phyloP scores from a whole-genome alignment of 2,888 invertebrate genomes.

The Dicyrtoma fusca region DNA sequence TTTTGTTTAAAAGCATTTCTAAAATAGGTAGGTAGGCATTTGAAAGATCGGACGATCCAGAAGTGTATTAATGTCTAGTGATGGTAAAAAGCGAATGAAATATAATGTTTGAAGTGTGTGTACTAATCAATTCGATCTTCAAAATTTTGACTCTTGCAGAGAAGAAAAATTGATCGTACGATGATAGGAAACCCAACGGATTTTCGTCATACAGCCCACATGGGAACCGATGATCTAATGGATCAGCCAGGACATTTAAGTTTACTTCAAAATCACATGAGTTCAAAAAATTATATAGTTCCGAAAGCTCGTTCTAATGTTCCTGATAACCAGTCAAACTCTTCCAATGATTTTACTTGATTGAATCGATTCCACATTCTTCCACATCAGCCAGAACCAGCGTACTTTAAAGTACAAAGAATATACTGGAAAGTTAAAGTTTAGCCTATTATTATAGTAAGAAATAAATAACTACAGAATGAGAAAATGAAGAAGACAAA shows the following conservation, averaged over 20 bases:
- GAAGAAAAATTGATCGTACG: slow-evolving; percentile 68
- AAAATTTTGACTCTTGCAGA: slow-evolving; percentile 34
- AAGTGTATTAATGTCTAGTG: too few species aligned
- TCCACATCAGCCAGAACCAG: background rate
- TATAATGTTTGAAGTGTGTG: too few species aligned
- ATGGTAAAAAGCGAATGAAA: too few species aligned
- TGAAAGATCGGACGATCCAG: too few species aligned
- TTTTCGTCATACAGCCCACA: slow-evolving; percentile 91
- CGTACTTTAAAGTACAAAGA: slow-evolving; percentile 29
- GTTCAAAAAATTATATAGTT: slow-evolving; percentile 25
- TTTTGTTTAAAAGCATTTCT: too few species aligned
- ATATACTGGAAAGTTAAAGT: background rate
- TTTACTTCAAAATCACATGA: slow-evolving; percentile 33
- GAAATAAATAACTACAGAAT: background rate
- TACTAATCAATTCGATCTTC: too few species aligned
- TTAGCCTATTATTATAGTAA: background rate
- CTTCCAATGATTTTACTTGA: slow-evolving; percentile 25
- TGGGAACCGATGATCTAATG: slow-evolving; percentile 87
- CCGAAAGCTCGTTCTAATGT: background rate
- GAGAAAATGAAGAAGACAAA: too few species aligned
- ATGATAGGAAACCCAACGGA: slow-evolving; percentile 97
- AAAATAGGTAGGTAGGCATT: too few species aligned
- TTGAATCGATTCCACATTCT: background rate
- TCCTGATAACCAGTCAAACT: slow-evolving; percentile 13
- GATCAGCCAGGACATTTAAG: slow-evolving; percentile 66